These are phyloP conservation scores for Petrocephalus sullivani DNA, from an alignment of 2,797 vertebrate species.

Conservation along the genomic window DNA sequence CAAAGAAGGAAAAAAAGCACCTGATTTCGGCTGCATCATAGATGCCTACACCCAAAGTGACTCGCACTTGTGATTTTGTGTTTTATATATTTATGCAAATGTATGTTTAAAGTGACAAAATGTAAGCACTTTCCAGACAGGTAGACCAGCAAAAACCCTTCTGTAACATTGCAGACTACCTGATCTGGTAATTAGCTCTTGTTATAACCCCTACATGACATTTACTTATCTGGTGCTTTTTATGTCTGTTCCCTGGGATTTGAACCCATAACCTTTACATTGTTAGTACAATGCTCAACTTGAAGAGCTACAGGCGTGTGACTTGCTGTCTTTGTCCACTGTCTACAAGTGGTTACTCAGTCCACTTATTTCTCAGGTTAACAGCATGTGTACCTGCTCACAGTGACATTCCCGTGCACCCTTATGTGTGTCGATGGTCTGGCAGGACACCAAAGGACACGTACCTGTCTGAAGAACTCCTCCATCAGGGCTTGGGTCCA, in stretches of 20 bases:
- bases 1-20: not conserved
- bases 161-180: not conserved
- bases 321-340: not conserved
- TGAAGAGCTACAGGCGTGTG: not conserved
- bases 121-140: not conserved
- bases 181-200: not conserved
- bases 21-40: not conserved
- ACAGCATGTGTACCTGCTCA: not conserved
- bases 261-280: not conserved
- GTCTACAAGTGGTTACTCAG: not conserved
- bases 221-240: not conserved
- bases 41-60: not conserved
- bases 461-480: constrained; percentile 95
- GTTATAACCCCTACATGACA: not conserved
- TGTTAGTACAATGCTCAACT: not conserved
- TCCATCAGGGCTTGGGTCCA: constrained; percentile 98
- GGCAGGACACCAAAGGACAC: not conserved
- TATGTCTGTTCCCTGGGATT: not conserved
- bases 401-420: not conserved
- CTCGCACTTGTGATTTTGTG: not conserved
- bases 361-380: not conserved
- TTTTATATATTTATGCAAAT: not conserved
- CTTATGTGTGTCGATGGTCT: not conserved
- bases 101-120: not conserved
- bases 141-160: not conserved